These are phyloP conservation scores for Drosophila malerkotliana DNA, from an alignment of 1,140 invertebrate species.

Conservation along the genomic window DNA sequence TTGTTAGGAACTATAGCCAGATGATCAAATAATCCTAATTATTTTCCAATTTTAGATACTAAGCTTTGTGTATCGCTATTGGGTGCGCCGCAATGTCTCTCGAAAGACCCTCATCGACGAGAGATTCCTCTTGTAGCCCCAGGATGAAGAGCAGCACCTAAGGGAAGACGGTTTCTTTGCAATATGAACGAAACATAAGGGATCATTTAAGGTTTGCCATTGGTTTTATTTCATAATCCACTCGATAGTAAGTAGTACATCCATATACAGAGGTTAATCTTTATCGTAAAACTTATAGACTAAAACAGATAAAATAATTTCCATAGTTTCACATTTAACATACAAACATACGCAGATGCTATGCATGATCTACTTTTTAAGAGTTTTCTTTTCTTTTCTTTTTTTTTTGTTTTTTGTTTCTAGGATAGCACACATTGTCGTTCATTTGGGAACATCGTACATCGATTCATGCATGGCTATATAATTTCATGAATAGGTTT, in stretches of 20 bases:
- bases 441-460: slow-evolving; percentile 24
- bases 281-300: slow-evolving; percentile 72
- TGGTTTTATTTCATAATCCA: slow-evolving; percentile 73
- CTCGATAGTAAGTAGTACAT: slow-evolving; percentile 74
- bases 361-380: slow-evolving; percentile 34
- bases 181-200: slow-evolving; percentile 29
- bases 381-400: slow-evolving; percentile 7
- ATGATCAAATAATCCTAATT: not conserved
- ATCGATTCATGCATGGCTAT: slow-evolving; percentile 33
- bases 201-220: slow-evolving; percentile 4
- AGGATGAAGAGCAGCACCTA: slow-evolving; percentile 53
- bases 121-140: slow-evolving; percentile 81
- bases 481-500: slow-evolving; percentile 34
- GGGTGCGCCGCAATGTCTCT: slow-evolving; percentile 74
- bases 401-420: not conserved
- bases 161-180: slow-evolving; percentile 64
- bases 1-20: not conserved
- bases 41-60: slow-evolving; percentile 84
- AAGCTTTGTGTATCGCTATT: slow-evolving; percentile 84
- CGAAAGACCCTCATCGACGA: slow-evolving; percentile 81
- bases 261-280: slow-evolving; percentile 66
- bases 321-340: slow-evolving; percentile 73
- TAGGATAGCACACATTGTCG: slow-evolving; percentile 63
- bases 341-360: slow-evolving; percentile 38
- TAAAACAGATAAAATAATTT: slow-evolving; percentile 79